These are phyloP conservation scores for Tipula unca DNA, from an alignment of 2,888 invertebrate species.

Conservation along the genomic window DNA sequence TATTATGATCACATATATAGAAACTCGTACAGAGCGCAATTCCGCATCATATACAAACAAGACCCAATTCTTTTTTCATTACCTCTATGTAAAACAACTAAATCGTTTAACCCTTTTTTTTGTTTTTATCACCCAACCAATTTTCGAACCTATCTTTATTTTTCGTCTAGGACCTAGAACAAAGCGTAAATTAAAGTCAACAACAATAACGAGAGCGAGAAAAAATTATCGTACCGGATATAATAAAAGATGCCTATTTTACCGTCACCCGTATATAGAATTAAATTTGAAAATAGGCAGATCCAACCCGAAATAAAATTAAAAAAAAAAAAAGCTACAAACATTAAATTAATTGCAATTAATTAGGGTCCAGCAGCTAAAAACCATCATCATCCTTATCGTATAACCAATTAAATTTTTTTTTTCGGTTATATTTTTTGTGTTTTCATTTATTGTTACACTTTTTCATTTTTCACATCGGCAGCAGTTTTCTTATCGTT, in stretches of 20 bases:
- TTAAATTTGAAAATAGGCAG: neutral
- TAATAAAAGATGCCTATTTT: neutral
- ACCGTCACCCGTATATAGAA: neutral
- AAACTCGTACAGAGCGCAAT: too few species aligned
- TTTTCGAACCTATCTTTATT: too few species aligned
- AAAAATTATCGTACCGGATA: neutral
- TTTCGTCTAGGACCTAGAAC: neutral
- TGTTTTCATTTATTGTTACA: neutral
- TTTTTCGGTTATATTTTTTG: neutral
- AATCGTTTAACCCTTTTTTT: neutral
- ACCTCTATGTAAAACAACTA: too few species aligned
- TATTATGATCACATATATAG: too few species aligned
- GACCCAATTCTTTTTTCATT: too few species aligned
- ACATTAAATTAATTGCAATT: conserved; percentile 8
- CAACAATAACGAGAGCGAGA: neutral
- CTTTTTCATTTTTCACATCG: neutral
- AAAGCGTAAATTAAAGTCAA: neutral
- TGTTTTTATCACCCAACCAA: too few species aligned
- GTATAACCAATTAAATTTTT: neutral
- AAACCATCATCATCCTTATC: neutral
- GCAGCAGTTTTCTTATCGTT: too few species aligned
- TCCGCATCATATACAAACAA: too few species aligned
- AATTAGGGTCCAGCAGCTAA: conserved; percentile 8
- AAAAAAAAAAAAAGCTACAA: neutral
- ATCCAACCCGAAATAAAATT: neutral